Base-by-base conservation (phyloP, 2,113 vertebrate genomes). In the Isurus oxyrinchus region DNA sequence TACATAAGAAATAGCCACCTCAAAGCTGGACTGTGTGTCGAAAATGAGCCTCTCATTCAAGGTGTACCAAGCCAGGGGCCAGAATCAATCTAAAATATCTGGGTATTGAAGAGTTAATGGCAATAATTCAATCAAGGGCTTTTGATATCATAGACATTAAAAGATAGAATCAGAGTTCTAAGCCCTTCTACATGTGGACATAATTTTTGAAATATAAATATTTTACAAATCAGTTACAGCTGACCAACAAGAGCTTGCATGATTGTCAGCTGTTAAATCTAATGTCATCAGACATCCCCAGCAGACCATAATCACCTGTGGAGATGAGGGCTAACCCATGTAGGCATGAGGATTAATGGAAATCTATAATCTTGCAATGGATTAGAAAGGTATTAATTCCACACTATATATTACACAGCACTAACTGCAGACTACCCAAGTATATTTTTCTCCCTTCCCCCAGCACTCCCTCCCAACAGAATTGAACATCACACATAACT, bases 301-400 rank as follows among this genome's bases (percentile, higher is more conserved):
- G 57, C 35, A 40, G 57, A 61, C 19, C 35, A 94, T 40, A 66
- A 94, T 94, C 90, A 94, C 16, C 59, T 40, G 59, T n/a, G 90
- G 16, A 66, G 90, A 63, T 63, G 90, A 63, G 6, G 35, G 59
- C 59, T 66, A 66, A 40, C 11, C 57, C 55, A 31, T 59, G 13
- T 61, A 44, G 88, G 90, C 88, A 59, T 13, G 31, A 59, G 53
- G 88, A 94, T 94, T 94, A 93, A 93, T 21, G 5, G 55, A 63
- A 94, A 61, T n/a, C 57, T 63, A 25, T 59, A 94, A 94, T 63
- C 90, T 63, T 23, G 59, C 16, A 40, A n/a, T 66, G 19, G 90
- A 94, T 63, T 94, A 94, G 59, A 35, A 94, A 63, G 59, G 59
- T 57, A 91, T 91, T 91, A 91, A 61, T 27, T 91, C 55, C 27